Evolutionary conservation across 2,113 vertebrate species (phyloP), one percentile per base, ranked within the genome.

Genomic region (Strix uralensis): DNA sequence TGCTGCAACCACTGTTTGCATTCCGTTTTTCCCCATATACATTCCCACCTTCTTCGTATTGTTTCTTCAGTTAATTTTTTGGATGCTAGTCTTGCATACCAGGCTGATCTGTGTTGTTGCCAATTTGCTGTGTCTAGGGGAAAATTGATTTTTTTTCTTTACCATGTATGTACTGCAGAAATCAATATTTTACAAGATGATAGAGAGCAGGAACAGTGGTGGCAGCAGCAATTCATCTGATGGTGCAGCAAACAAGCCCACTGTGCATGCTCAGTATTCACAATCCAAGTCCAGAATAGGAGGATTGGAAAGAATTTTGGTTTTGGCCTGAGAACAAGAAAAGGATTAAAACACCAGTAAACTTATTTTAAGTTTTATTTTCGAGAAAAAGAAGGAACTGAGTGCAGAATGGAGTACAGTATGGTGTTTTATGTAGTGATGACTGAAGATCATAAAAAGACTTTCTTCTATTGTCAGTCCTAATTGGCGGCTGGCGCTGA

Each of bases 381-480:
- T 66, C 29, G 63, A 69, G 75, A 92, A 65, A 65, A 85, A 85
- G 81, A 59, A 94, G 44, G 54, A 88, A 83, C 52, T 44, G 87
- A 92, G 61, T 34, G 44, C 65, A 80, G 88, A 40, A 80, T 66
- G 42, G 30, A 36, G 36, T 67, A 21, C 32, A 58, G 51, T 47
- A 7, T 67, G 58, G 30, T 81, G 58, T 92, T 98, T 97, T 94
- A 94, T 96, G 91, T 82, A 91, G 82, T 94, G 88, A 91, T 91
- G 92, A 94, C 72, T 93, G 81, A 97, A 92, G 86, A 86, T 82
- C 57, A 38, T 91, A 94, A 94, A 96, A 95, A 95, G 46, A 72
- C 61, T 96, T 96, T 94, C 27, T 97, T 94, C 88, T 97, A 52
- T 95, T 96, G 92, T 95, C 91, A 86, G 1, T 88, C 69, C 38